These are phyloP conservation scores for Alces alces DNA, from an alignment of 2,113 vertebrate species.

Conservation along the genomic window DNA sequence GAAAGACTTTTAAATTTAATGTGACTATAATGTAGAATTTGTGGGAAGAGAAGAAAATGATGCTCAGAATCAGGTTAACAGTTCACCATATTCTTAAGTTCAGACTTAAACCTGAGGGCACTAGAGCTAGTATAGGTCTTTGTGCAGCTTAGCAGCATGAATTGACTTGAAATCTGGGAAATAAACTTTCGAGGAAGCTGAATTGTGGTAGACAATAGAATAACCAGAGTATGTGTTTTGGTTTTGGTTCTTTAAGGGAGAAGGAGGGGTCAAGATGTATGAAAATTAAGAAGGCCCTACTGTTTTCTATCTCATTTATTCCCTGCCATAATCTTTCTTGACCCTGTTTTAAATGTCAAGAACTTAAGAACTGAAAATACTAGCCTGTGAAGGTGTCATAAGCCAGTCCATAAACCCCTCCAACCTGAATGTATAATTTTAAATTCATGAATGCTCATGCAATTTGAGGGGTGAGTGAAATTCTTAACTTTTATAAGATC, in stretches of 20 bases:
- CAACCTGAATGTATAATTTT: not conserved
- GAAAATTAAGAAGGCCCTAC: not conserved
- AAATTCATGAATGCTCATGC: not conserved
- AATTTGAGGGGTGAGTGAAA: not conserved
- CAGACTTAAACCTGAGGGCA: not conserved
- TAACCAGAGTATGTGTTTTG: not conserved
- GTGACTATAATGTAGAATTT: not conserved
- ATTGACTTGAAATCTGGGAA: not conserved
- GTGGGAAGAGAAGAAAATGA: not conserved
- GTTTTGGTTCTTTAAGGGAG: not conserved
- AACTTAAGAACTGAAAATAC: not conserved
- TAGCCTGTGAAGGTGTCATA: fast-evolving
- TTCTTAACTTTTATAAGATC: not conserved
- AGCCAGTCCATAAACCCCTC: not conserved
- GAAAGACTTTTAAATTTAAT: not conserved
- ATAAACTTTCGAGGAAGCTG: not conserved
- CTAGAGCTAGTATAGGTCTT: not conserved
- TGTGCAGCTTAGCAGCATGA: not conserved
- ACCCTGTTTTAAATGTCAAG: not conserved
- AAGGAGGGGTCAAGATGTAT: not conserved
- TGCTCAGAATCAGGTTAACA: not conserved
- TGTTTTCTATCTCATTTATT: not conserved
- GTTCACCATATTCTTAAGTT: not conserved
- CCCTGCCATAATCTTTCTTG: not conserved
- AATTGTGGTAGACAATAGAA: not conserved